Percentiles rank a stretch among this genome's conserved stretches.
Evolutionary conservation across 2,113 vertebrate genomes (phyloP).

Genomic region (Marmota flaviventris): DNA sequence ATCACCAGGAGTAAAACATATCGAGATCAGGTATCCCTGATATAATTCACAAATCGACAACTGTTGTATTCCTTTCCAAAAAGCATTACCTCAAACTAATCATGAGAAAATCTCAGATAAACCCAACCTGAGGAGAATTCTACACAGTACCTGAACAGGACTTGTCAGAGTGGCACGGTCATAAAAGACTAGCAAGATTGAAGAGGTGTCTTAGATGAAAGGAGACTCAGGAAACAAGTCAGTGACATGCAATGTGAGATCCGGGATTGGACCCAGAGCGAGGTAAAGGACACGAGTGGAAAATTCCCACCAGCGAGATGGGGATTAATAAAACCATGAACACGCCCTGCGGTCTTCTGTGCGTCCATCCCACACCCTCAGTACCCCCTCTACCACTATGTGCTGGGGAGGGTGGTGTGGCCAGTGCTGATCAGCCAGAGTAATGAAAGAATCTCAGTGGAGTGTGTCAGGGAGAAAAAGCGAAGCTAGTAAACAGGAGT

Average conservation of each 20-base stretch:
- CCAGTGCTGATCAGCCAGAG: neutral
- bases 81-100: neutral
- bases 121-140: neutral
- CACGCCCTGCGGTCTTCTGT: neutral
- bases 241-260: neutral
- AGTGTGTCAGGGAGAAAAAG: neutral
- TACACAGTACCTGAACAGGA: neutral
- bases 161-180: neutral
- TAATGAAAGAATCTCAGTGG: neutral
- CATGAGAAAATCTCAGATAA: neutral
- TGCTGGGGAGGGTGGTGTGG: neutral
- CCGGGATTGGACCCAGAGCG: neutral
- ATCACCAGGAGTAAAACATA: neutral
- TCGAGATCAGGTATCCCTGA: neutral
- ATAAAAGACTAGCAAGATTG: neutral
- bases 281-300: neutral
- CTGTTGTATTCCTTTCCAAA: neutral
- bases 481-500: neutral
- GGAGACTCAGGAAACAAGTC: neutral
- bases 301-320: neutral
- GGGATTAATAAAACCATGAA: neutral
- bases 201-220: neutral
- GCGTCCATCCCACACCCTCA: no score
- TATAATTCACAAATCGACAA: neutral
- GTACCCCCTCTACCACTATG: neutral